Percentiles rank a stretch among this genome's conserved stretches.
These are phyloP conservation scores for Squalus acanthias DNA, from an alignment of 2,797 vertebrate genomes.

Conservation along the genomic window DNA sequence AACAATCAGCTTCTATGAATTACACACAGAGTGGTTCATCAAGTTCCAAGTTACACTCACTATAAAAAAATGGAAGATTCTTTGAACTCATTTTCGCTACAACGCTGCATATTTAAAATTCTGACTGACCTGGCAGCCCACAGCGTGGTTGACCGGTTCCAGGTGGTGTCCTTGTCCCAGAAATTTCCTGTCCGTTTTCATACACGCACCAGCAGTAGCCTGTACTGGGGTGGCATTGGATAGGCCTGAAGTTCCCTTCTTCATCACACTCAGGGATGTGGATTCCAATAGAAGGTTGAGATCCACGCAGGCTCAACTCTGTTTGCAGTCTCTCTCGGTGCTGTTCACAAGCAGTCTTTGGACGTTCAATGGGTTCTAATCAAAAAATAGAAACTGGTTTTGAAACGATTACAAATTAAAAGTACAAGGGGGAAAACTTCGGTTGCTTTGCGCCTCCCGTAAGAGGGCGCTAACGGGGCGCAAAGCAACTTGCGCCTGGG, in stretches of 20 bases:
- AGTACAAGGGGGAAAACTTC: neutral
- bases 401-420: neutral
- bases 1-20: neutral
- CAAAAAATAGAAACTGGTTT: neutral
- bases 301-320: slow-evolving; percentile 25
- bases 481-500: too few species aligned
- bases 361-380: neutral
- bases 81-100: neutral
- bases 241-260: slow-evolving; percentile 60
- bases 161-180: slow-evolving; percentile 61
- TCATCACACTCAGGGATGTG: slow-evolving; percentile 58
- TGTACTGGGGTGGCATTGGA: slow-evolving; percentile 69
- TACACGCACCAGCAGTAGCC: slow-evolving; percentile 84
- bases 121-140: slow-evolving; percentile 38
- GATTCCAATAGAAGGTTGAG: neutral
- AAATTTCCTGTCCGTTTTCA: slow-evolving; percentile 59
- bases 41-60: neutral
- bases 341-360: slow-evolving; percentile 12
- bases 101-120: neutral
- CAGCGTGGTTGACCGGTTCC: slow-evolving; percentile 58
- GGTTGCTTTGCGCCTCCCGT: too few species aligned
- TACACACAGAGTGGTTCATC: neutral
- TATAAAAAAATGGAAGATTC: neutral
- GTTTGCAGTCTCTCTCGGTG: slow-evolving; percentile 38
- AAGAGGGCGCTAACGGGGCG: too few species aligned